phyloP scores from a whole-genome alignment of 2,888 invertebrate species.

The Diadegma fenestrale region DNA sequence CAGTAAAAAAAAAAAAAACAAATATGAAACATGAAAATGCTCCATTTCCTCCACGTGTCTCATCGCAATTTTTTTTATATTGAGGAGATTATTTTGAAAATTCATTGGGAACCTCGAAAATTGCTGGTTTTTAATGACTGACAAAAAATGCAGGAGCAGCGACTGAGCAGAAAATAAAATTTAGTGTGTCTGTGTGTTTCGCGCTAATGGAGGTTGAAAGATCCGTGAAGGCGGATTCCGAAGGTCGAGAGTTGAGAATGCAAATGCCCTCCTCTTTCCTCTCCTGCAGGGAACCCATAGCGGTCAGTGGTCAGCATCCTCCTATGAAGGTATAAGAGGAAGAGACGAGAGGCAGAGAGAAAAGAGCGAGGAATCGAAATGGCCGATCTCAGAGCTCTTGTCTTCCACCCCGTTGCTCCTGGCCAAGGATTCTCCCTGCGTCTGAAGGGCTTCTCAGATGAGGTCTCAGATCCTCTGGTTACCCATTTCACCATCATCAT shows the following conservation, averaged over 20 bases:
- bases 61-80: conserved; percentile 1
- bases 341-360: conserved; percentile 45
- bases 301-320: conserved; percentile 45
- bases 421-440: conserved; percentile 45
- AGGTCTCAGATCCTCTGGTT: conserved; percentile 46
- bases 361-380: conserved; percentile 60
- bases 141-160: conserved; percentile 6
- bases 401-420: conserved; percentile 58
- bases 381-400: conserved; percentile 63
- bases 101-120: conserved; percentile 3
- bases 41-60: background rate
- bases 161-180: background rate
- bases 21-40: background rate
- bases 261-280: conserved; percentile 50
- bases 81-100: conserved; percentile 1
- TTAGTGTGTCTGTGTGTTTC: conserved; percentile 3
- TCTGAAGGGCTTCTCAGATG: conserved; percentile 24
- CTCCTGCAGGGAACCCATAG: conserved; percentile 12
- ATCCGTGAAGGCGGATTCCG: conserved; percentile 61
- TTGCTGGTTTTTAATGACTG: background rate
- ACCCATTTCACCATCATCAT: conserved; percentile 41
- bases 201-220: conserved; percentile 62
- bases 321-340: conserved; percentile 13
- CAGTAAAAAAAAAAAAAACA: background rate
- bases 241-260: conserved; percentile 65